phyloP scores from a whole-genome alignment of 1,140 invertebrate genomes.

The Spodoptera litura region DNA sequence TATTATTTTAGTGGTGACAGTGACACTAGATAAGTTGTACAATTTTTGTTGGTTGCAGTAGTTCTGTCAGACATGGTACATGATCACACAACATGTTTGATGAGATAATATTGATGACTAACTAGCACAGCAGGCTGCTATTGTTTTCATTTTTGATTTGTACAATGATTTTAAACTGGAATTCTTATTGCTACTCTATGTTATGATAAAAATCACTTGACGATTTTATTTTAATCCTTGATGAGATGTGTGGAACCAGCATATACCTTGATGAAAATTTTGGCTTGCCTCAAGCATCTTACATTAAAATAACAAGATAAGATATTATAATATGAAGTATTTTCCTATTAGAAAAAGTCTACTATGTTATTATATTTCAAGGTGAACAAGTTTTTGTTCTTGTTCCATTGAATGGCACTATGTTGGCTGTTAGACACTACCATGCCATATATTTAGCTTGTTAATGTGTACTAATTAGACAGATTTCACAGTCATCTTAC shows the following conservation, averaged over 20 bases:
- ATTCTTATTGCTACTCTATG: background rate
- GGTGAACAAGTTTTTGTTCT: constrained; percentile 21
- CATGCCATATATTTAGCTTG: background rate
- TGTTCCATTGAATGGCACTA: background rate
- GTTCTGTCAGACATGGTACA: background rate
- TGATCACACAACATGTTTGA: background rate
- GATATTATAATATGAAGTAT: background rate
- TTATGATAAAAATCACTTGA: background rate
- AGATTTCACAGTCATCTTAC: background rate
- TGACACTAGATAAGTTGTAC: constrained; percentile 23
- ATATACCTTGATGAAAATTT: too few relatives aligned
- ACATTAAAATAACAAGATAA: too few relatives aligned
- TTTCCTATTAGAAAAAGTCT: background rate
- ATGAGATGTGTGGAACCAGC: too few relatives aligned
- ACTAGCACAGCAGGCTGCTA: too few relatives aligned
- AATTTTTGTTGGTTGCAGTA: background rate
- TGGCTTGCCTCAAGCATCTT: too few relatives aligned
- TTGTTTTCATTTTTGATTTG: background rate
- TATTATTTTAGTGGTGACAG: background rate
- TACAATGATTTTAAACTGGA: background rate
- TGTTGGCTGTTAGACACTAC: background rate
- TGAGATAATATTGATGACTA: background rate
- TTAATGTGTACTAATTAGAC: constrained; percentile 9
- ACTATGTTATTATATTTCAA: constrained; percentile 14
- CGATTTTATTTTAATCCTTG: too few relatives aligned